These are phyloP conservation scores for Rana temporaria DNA, from an alignment of 2,113 vertebrate species.

Conservation along the genomic window DNA sequence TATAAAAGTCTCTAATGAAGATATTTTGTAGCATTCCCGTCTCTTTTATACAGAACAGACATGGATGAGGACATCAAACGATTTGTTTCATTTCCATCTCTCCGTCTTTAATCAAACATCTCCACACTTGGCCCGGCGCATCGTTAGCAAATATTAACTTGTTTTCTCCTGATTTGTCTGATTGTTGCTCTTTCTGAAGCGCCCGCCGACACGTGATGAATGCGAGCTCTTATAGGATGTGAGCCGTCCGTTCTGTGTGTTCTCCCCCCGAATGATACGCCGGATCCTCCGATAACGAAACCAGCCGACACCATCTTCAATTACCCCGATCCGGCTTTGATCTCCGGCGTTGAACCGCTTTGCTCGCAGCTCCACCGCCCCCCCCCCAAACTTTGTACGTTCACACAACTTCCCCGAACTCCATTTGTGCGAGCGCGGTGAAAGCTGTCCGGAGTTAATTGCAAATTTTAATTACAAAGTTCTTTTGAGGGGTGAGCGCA, in stretches of 20 bases:
- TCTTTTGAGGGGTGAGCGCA: conserved; percentile 9
- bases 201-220: not conserved
- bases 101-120: not conserved
- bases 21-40: no score
- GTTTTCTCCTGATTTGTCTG: not conserved
- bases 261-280: not conserved
- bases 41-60: no score
- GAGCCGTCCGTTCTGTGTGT: not conserved
- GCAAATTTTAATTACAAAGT: conserved; percentile 53
- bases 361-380: conserved; percentile 15
- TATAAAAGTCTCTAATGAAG: no score
- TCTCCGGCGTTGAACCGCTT: not conserved
- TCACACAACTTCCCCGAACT: conserved; percentile 43
- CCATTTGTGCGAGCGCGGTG: conserved; percentile 45
- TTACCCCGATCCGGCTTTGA: conserved; percentile 32
- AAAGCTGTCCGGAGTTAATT: conserved; percentile 50
- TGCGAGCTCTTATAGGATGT: not conserved
- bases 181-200: not conserved
- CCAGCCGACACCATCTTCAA: conserved; percentile 17
- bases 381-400: conserved; percentile 18
- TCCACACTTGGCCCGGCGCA: not conserved
- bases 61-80: not conserved
- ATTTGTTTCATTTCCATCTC: not conserved
- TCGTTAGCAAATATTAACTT: conserved; percentile 5
- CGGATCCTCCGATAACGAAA: not conserved